Evolutionary conservation across 2,888 invertebrate genomes (phyloP).

Genomic region (Microctonus brassicae): DNA sequence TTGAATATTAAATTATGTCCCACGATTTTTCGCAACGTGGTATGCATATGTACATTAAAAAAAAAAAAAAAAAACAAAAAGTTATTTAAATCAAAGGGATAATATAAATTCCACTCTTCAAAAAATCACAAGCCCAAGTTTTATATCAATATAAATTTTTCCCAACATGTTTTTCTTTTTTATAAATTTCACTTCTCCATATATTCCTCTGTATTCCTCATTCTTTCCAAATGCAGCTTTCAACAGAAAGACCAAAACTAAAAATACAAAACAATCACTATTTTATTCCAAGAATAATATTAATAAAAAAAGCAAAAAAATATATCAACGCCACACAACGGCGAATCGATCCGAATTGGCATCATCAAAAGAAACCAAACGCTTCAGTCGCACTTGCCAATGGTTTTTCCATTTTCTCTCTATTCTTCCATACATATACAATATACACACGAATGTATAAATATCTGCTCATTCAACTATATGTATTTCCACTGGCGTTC

Average conservation of each 20-base stretch:
- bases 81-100: neutral
- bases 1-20: neutral
- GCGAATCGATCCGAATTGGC: neutral
- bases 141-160: neutral
- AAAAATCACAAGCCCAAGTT: neutral
- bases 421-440: neutral
- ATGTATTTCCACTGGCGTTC: neutral
- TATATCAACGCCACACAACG: too few species aligned
- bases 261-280: too few species aligned
- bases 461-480: neutral
- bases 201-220: neutral
- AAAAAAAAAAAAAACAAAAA: neutral
- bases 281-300: too few species aligned
- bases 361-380: neutral
- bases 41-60: neutral
- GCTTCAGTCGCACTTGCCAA: neutral
- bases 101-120: neutral
- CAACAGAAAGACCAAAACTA: too few species aligned
- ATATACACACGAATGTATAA: neutral
- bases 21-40: neutral
- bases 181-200: neutral
- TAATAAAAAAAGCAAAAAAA: neutral
- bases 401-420: neutral
- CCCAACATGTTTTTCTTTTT: neutral
- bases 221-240: neutral